Evolutionary conservation across 2,113 vertebrate species (phyloP), one percentile per base, ranked within the genome.

Genomic region (Synodontis membranacea): DNA sequence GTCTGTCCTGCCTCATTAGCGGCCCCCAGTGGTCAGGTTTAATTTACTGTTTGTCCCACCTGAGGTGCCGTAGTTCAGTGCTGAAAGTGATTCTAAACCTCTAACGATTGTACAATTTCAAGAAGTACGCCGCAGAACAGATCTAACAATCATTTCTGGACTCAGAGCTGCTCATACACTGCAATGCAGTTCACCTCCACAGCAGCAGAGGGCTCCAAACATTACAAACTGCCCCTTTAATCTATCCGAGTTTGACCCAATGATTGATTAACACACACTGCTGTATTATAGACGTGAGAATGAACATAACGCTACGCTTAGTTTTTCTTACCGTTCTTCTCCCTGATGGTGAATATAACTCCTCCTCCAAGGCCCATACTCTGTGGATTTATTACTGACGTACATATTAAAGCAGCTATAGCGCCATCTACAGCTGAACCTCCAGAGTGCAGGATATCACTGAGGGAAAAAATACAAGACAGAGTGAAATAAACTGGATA

Each of bases 331-430:
- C 98, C 97, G 90, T 92, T 95, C 7, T 93, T 94, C 50, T 96
- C 93, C 85, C 96, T 97, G 93, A 99, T 94, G 68, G 97, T 98
- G 92, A 99, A 97, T 39, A 99, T 74, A 34, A 96, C 93, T 0
- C 97, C 98, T 70, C 98, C 98, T 0, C 98, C 98, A 25, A 98
- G 90, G 54, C 98, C 97, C 75, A 96, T 96, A 86, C 98, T 99
- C 93, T 99, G 98, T 0, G 97, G 97, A 90, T 98, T 96, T 56
- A 97, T 87, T 3, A 96, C 84, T 0, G 96, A 95, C 0, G 96
- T 97, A 92, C 98, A 99, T 87, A 99, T 82, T 90, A 99, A 92
- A 25, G 95, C 95, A 10, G 97, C 97, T 1, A 99, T 99, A 86
- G 97, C 94, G 31, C 96, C 96, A 88, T 99, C 98, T 91, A 97